phyloP scores from a whole-genome alignment of 2,113 vertebrate genomes.

The Cyanoramphus novaezelandiae region DNA sequence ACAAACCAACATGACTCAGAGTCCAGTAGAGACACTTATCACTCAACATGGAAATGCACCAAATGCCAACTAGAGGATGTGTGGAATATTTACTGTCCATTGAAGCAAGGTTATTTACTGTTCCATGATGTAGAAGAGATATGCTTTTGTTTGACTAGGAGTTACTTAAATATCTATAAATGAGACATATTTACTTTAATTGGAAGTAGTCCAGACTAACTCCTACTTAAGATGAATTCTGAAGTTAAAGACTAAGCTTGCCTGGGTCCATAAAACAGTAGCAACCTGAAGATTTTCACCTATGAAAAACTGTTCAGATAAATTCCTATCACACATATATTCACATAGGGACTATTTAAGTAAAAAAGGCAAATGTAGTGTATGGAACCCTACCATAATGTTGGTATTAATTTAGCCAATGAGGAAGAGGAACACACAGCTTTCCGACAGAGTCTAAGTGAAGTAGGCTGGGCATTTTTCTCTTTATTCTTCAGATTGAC shows the following conservation, averaged over 20 bases:
- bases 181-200: neutral
- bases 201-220: neutral
- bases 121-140: neutral
- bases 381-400: neutral
- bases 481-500: neutral
- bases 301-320: neutral
- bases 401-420: neutral
- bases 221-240: neutral
- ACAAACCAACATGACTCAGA: neutral
- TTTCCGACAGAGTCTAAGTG: neutral
- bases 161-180: neutral
- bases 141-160: neutral
- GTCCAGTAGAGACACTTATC: neutral
- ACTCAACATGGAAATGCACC: neutral
- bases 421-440: neutral
- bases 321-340: neutral
- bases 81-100: neutral
- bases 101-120: neutral
- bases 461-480: neutral
- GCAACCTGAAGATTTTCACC: neutral
- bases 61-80: neutral
- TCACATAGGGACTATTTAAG: neutral
- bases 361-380: neutral
- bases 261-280: too few species aligned
- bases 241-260: neutral